Evolutionary conservation across 2,888 invertebrate genomes (phyloP).

Genomic region (Watsonalla cultraria): DNA sequence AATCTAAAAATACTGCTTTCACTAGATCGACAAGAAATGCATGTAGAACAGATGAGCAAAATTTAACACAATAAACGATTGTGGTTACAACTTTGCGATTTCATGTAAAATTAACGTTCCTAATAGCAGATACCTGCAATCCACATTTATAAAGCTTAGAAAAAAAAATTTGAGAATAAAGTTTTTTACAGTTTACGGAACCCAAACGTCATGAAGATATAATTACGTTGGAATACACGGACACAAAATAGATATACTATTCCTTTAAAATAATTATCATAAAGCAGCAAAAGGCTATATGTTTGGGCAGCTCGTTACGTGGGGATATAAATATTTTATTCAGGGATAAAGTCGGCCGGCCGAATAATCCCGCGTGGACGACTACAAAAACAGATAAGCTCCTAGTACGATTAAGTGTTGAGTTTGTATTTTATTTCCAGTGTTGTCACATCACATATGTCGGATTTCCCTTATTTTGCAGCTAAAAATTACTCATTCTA

Average conservation of each 20-base stretch:
- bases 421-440: slow-evolving; percentile 30
- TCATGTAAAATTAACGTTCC: too few relatives aligned
- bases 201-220: too few relatives aligned
- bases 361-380: slow-evolving; percentile 45
- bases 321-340: slow-evolving; percentile 60
- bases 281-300: slow-evolving; percentile 10
- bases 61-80: too few relatives aligned
- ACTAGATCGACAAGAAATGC: too few relatives aligned
- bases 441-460: slow-evolving; percentile 9
- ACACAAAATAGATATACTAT: slow-evolving; percentile 1
- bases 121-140: too few relatives aligned
- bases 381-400: slow-evolving; percentile 54
- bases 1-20: too few relatives aligned
- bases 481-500: not conserved
- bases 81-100: too few relatives aligned
- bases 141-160: too few relatives aligned
- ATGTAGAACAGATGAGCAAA: too few relatives aligned
- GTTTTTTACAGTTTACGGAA: too few relatives aligned
- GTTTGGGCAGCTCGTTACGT: slow-evolving; percentile 37
- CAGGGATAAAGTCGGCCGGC: slow-evolving; percentile 39
- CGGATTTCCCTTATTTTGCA: not conserved
- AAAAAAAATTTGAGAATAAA: too few relatives aligned
- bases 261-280: slow-evolving; percentile 13
- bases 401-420: slow-evolving; percentile 46
- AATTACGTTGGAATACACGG: too few relatives aligned